Evolutionary conservation across 2,113 vertebrate genomes (phyloP), one percentile per base, ranked within the genome.

Genomic region (Hemicordylus capensis): DNA sequence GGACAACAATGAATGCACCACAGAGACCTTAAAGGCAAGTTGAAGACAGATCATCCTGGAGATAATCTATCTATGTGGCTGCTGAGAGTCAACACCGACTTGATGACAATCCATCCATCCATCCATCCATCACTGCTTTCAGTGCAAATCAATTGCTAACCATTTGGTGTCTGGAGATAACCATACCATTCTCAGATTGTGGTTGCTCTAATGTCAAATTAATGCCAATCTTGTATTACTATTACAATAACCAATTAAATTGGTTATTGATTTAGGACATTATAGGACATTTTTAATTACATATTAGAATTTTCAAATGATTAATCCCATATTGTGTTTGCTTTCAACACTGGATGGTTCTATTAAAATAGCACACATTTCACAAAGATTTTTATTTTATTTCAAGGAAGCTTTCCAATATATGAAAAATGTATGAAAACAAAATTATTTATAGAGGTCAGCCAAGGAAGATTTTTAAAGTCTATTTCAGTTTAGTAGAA

Each of bases 391-490:
- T 7, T 34, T 28, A 31, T 31, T 67, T 70, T 67, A 44, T 48
- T 22, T 64, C 28, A 42, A 74, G 4, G 70, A 15, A 81, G 54
- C 64, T 63, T 17, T 80, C 81, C 79, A 80, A 77, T 77, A 69
- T 61, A 39, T 61, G 2, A 76, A 70, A 20, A 12, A 20, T 15
- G 19, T 48, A 78, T 48, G 86, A 90, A 91, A 69, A 34, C n/a
- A 74, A 61, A 87, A 24, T 74, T 73, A 46, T 84, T 61, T 76
- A 31, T 66, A 64, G 9, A 2, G 69, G 64, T 85, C 54, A 79
- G 80, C 85, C 69, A 85, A 84, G 89, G 80, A 66, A 75, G 90
- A 76, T 83, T 74, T 79, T 56, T 22, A 87, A 79, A 73, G 20
- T 63, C 87, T 64, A 58, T 39, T 74, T 80, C 44, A 78, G 20